Evolutionary conservation across 2,113 vertebrate species (phyloP), one percentile per base, ranked within the genome.

Genomic region (Ariopsis seemanni): DNA sequence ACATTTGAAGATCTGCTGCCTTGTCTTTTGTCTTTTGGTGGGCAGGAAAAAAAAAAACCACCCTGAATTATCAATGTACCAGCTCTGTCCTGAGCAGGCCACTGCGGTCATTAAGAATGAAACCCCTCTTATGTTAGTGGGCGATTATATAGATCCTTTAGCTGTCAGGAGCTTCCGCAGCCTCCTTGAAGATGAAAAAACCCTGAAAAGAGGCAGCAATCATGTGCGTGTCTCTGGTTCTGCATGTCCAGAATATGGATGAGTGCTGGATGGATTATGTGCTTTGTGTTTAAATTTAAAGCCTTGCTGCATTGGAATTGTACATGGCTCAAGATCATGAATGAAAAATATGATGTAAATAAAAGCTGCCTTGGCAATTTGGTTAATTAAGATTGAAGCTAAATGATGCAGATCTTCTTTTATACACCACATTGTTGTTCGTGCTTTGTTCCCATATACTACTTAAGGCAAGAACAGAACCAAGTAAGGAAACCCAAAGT

Each of bases 31-130:
- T 34, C 5, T 69, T 30, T 69, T 30, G 7, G 14, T 69, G 63
- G 10, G 2, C 5, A 18, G 4, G 18, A 1, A 34, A 42, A 71
- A 12, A 67, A 15, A 30, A n/a, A 1, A n/a, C 10, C n/a, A 67
- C 1, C n/a, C 12, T 27, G 15, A 71, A 30, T 34, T 7, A 34
- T 42, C 34, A 74, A 74, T 42, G 71, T 50, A 22, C 7, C 72
- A 50, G 18, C 72, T 52, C 48, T 77, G 22, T 10, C 22, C 22
- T 0, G 5, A 52, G 74, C 50, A 77, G 74, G 22, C 48, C 74
- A 77, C 48, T 77, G 74, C 74, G 48, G 74, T 77, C 74, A 77
- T 77, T 77, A 52, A 53, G 74, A 77, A 53, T 53, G 74, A 53
- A 77, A 77, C 48, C 74, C 11, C 22, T 53, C 48, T 75, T 75